Evolutionary conservation across 2,888 invertebrate genomes (phyloP), one percentile per base, ranked within the genome.

Genomic region (Punctoribates punctum): DNA sequence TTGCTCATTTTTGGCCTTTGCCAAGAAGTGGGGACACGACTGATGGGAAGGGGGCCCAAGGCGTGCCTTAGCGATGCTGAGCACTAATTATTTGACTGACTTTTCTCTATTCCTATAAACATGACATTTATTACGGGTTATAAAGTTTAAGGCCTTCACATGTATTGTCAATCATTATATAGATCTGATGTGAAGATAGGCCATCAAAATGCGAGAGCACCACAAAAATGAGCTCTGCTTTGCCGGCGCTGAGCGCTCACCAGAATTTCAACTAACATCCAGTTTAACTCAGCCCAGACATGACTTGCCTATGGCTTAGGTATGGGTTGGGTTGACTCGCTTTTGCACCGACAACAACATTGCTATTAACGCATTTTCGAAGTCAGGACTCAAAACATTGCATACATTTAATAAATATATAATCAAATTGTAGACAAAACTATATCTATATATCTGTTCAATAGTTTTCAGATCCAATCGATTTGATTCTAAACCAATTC

Each of bases 121-220:
- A 62, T 62, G 62, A 62, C 62, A 62, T 62, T 62, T 62, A 62
- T 62, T 62, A 62, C 62, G 62, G 62, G 62, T 62, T 62, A 62
- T 62, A 25, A 62, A 62, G 62, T 62, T 62, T 62, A 62, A 25
- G 62, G 62, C 62, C 62, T 62, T 62, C 62, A 60, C 60, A 29
- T 25, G 62, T 25, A 13, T 29, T 62, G 62, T 62, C 62, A 62
- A 62, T 62, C 62, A 62, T 62, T 62, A 62, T 62, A 62, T 62
- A 62, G 62, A 62, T 62, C 29, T 57, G 57, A 57, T 57, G 62
- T 62, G 27, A 11, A 62, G 62, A 62, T 62, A 62, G 62, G n/a
- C 25, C 9, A 62, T 62, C 62, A 62, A n/a, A 11, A 17, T 15
- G 17, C 13, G 48, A 48, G 48, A 48, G 48, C 15, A 48, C 17